Base-by-base conservation (phyloP, 2,797 vertebrate species). In the Cetoscarus ocellatus region DNA sequence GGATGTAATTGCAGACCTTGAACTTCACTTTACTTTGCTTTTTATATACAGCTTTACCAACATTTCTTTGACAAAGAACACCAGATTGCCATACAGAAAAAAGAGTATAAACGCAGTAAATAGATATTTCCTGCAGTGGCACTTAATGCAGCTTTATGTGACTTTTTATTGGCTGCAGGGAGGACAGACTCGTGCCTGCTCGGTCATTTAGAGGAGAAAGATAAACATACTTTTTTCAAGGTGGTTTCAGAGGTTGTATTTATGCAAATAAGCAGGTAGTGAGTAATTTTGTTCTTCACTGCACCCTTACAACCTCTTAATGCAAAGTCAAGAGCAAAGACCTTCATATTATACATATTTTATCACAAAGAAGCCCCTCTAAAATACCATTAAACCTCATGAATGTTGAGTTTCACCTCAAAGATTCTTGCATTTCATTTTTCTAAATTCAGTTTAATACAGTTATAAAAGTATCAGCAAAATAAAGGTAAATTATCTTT, bases 321-420 rank as follows among this genome's bases (percentile, higher is more conserved):
- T 43, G 34, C 74, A 75, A 79, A 73, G 70, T 75, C 67, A 67
- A 83, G 67, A 10, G 51, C 45, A 64, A 48, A 73, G 40, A 54
- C 35, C 18, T 12, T 34, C 47, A 13, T 48, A 18, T 44, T 0
- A n/a, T 17, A 38, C 4, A 35, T 4, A 8, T 35, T 12, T 51
- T 51, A 27, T 51, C 49, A 10, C 14, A 10, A 19, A 7, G 17
- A 64, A 58, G 36, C 34, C 48, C 34, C 47, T 43, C 38, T 52
- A 53, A 18, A 67, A 51, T 17, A 39, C 55, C 51, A 52, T 5
- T 44, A 50, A 45, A 27, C 49, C 48, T 17, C 17, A 10, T 8
- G 17, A 18, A 11, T n/a, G 17, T 45, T 40, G 8, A 44, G 6
- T 10, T 54, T n/a, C 2, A 1, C 14, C 17, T 3, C 18, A 5